A percentile compares a stretch with the other conserved stretches of the same genome.
These are phyloP conservation scores for Aspidapion aeneum DNA, from an alignment of 2,888 invertebrate genomes.

Conservation along the genomic window DNA sequence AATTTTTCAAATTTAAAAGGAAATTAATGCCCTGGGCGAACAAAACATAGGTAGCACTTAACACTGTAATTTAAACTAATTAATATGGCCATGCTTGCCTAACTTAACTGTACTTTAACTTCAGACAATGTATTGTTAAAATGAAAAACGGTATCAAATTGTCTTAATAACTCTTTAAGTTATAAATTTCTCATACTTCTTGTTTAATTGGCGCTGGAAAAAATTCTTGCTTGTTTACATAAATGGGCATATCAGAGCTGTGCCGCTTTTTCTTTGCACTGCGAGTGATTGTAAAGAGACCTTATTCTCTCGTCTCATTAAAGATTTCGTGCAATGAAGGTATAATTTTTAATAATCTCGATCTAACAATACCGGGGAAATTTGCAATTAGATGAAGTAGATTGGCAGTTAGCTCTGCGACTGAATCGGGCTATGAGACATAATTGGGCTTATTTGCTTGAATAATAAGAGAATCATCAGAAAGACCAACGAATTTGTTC, in stretches of 20 bases:
- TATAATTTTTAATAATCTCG: neutral
- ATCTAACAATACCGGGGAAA: neutral
- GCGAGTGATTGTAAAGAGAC: no score
- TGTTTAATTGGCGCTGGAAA: neutral
- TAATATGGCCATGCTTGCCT: neutral
- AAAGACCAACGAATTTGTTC: no score
- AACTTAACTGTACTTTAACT: conserved; percentile 9
- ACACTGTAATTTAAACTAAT: neutral
- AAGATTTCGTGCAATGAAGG: neutral
- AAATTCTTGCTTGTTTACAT: conserved; percentile 1
- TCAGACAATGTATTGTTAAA: conserved; percentile 37
- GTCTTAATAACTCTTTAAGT: conserved; percentile 22
- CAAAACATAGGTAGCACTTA: neutral
- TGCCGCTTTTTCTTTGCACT: neutral
- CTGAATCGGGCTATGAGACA: neutral
- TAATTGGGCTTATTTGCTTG: neutral
- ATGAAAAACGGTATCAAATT: conserved; percentile 37
- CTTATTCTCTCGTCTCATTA: neutral
- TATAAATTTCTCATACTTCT: neutral
- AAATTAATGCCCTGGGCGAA: neutral
- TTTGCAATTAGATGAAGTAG: neutral
- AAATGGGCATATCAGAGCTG: conserved; percentile 1
- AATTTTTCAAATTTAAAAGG: neutral
- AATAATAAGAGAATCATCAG: neutral
- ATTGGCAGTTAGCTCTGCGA: neutral